These are phyloP conservation scores for Megaptera novaeangliae DNA, from an alignment of 2,113 vertebrate species.

Conservation along the genomic window DNA sequence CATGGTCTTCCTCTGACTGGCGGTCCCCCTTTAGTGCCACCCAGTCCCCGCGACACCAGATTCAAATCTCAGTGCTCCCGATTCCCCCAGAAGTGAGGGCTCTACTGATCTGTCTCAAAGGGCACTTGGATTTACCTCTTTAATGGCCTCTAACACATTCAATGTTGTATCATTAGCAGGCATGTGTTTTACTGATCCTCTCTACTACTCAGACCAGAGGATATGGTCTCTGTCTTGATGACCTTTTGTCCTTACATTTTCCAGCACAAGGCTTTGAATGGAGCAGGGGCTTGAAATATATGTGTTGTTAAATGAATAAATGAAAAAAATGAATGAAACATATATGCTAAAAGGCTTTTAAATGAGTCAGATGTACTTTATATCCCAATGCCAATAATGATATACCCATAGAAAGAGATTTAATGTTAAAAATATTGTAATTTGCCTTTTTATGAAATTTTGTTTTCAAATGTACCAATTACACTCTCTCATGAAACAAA, in stretches of 20 bases:
- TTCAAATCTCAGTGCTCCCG: neutral
- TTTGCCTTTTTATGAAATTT: constrained; percentile 19
- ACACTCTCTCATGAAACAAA: neutral
- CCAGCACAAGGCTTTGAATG: neutral
- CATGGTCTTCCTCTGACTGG: neutral
- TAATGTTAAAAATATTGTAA: neutral
- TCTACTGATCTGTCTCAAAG: neutral
- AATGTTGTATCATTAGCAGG: neutral
- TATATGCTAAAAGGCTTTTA: neutral
- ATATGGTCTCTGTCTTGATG: neutral
- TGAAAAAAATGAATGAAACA: neutral
- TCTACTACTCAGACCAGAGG: neutral
- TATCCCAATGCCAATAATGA: neutral
- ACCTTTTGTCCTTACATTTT: neutral
- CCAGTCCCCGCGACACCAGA: neutral
- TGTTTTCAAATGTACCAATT: neutral
- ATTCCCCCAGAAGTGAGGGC: neutral
- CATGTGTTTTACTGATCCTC: neutral
- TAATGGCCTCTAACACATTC: neutral
- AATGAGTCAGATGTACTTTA: neutral
- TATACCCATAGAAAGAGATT: neutral
- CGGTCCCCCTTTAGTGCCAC: neutral
- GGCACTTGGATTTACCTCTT: neutral
- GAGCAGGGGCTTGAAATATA: neutral
- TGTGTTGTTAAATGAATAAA: neutral